Base-by-base conservation (phyloP, 2,113 vertebrate genomes). In the Scartelaos histophorus region DNA sequence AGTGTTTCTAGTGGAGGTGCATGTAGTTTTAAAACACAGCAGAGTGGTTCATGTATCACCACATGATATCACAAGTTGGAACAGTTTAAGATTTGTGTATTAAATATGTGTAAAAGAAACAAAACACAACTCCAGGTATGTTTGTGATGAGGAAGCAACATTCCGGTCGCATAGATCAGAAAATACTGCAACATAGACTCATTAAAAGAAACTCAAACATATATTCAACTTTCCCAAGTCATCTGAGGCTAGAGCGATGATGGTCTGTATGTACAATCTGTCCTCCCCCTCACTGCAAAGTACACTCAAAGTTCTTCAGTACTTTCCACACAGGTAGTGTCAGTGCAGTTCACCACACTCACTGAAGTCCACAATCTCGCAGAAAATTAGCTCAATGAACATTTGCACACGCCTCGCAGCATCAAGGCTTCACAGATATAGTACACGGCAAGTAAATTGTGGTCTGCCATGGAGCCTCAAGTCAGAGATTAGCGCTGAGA, bases 361-460 rank as follows among this genome's bases (percentile, higher is more conserved):
- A 34, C 12, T n/a, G 17, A 29, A 82, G 84, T 74, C 67, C 10
- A 82, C 82, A 45, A 78, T 69, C 62, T 78, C 25, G 66, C 67
- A 70, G 73, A 66, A 83, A 85, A 80, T 24, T 19, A 73, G 77
- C 88, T 89, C 82, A 87, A 73, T 86, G 84, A 89, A 85, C 87
- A 86, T 79, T 68, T 6, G 16, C 19, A 49, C 72, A 84, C 67
- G 79, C 87, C 79, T 86, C 85, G 86, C 25, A 75, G 82, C 74
- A 86, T 82, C 82, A 76, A 68, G 70, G 75, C 68, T 81, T 85
- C 88, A 80, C 80, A 83, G 76, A 80, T 72, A 81, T 80, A 79
- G 77, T 72, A 82, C 80, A 78, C 60, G 82, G 83, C 83, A 81
- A 86, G 87, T 82, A 81, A 90, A 84, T 82, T 88, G 88, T 82